These are phyloP conservation scores for Hipposideros armiger DNA, from an alignment of 2,113 vertebrate genomes.

Conservation along the genomic window DNA sequence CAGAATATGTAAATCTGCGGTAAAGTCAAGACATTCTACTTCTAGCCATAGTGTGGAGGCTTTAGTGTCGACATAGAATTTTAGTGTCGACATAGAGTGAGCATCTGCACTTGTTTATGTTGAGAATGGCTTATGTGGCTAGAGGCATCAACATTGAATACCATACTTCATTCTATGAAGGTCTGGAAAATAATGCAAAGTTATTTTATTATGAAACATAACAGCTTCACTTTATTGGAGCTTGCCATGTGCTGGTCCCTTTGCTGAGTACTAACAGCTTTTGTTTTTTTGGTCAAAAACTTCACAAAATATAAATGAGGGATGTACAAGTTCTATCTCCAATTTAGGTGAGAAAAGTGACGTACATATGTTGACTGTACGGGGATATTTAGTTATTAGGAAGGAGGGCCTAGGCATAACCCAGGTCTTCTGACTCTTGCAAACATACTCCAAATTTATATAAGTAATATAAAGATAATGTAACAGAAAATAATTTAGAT, in stretches of 20 bases:
- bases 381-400: not conserved
- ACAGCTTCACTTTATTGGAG: not conserved
- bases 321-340: not conserved
- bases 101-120: not conserved
- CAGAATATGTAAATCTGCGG: not conserved
- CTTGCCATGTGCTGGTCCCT: not conserved
- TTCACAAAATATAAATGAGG: not conserved
- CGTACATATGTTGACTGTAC: rapidly evolving
- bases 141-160: not conserved
- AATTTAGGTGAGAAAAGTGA: not conserved
- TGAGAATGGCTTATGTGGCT: no score
- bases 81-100: not conserved
- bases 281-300: not conserved
- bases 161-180: not conserved
- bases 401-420: not conserved
- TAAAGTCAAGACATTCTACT: not conserved
- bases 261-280: not conserved
- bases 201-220: not conserved
- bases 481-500: not conserved
- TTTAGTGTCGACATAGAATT: not conserved
- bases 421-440: not conserved
- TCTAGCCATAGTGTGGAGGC: not conserved
- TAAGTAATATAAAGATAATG: not conserved
- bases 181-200: not conserved
- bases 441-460: not conserved